phyloP scores from a whole-genome alignment of 2,797 vertebrate species.

The Harpagifer antarcticus region DNA sequence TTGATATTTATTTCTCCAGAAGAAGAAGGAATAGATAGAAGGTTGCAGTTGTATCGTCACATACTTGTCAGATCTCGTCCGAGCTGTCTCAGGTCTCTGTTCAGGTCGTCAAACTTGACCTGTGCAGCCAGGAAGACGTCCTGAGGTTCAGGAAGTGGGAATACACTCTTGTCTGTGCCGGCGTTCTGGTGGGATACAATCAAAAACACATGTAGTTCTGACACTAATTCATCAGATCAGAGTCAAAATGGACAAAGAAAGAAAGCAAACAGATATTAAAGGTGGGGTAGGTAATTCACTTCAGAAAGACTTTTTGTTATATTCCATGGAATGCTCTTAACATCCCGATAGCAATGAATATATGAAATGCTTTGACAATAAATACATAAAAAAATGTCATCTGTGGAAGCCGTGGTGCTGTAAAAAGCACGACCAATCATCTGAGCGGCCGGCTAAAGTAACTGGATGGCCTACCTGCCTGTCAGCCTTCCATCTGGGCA shows the following conservation, averaged over 20 bases:
- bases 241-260: neutral
- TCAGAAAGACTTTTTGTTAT: too few relatives aligned
- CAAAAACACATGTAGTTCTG: neutral
- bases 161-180: conserved; percentile 91
- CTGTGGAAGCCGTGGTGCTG: too few relatives aligned
- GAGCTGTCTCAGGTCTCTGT: conserved; percentile 90
- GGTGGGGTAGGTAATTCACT: too few relatives aligned
- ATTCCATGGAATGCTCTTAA: too few relatives aligned
- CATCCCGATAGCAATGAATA: too few relatives aligned
- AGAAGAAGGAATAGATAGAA: neutral
- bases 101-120: conserved; percentile 95
- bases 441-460: too few relatives aligned
- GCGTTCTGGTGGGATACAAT: conserved; percentile 83
- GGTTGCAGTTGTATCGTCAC: conserved; percentile 16
- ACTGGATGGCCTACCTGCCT: too few relatives aligned
- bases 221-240: neutral
- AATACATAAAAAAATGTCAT: too few relatives aligned
- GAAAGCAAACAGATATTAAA: neutral
- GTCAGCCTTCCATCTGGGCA: too few relatives aligned
- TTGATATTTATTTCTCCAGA: conserved; percentile 4
- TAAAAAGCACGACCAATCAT: too few relatives aligned
- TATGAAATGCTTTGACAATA: too few relatives aligned
- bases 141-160: conserved; percentile 95
- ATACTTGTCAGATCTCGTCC: conserved; percentile 92
- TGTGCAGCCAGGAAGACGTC: conserved; percentile 95